Conservation (phyloP, 2,113 vertebrate species). For the Hemiscyllium ocellatum region DNA sequence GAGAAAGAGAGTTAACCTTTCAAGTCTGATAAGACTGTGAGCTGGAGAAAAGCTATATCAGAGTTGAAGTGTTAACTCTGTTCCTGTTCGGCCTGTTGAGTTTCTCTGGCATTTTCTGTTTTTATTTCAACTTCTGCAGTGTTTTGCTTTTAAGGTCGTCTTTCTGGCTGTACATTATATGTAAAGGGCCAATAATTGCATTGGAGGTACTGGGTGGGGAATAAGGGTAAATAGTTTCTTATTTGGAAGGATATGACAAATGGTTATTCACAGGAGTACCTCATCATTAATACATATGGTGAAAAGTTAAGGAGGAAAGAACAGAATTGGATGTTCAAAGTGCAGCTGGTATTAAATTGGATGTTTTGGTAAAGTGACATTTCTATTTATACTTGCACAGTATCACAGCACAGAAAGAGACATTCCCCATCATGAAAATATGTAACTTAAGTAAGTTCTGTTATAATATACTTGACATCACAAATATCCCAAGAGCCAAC, state of each 20-base stretch:
- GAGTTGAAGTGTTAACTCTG: too few species aligned
- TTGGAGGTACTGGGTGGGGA: neutral
- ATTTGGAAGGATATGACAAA: neutral
- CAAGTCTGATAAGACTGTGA: too few species aligned
- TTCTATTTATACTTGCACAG: neutral
- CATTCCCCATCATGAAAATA: too few species aligned
- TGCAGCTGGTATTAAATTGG: neutral
- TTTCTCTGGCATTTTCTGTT: too few species aligned
- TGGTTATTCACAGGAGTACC: neutral
- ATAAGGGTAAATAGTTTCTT: neutral
- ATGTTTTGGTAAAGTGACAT: neutral
- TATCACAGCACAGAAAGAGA: too few species aligned
- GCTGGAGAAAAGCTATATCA: too few species aligned
- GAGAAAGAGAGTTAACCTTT: too few species aligned
- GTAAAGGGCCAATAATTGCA: neutral
- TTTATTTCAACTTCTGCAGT: too few species aligned
- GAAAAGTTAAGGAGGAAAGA: neutral
- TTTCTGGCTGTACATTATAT: neutral
- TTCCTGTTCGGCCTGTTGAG: too few species aligned
- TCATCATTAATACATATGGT: neutral
- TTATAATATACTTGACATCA: neutral
- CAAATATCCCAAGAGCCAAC: neutral
- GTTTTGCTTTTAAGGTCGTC: too few species aligned
- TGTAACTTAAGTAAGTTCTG: too few species aligned
- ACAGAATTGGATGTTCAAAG: neutral